Evolutionary conservation across 2,113 vertebrate genomes (phyloP), one percentile per base, ranked within the genome.

Genomic region (Rhabdomys dilectus): DNA sequence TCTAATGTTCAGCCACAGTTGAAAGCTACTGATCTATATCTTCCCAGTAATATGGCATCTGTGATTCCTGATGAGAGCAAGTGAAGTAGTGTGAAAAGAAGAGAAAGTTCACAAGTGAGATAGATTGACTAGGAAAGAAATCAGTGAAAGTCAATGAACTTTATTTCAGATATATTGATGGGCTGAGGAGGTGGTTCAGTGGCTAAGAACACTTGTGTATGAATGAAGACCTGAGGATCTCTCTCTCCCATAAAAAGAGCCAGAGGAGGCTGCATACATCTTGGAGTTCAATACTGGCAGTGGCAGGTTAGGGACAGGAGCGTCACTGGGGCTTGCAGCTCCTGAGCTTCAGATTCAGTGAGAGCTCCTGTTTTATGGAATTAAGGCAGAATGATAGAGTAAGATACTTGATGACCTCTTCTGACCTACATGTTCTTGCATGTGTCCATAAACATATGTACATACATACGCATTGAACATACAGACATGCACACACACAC

Each of bases 21-120:
- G 92, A 93, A 85, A 95, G 56, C 75, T 51, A 21, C 56, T 72
- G 88, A 39, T 56, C 91, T 93, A 3, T 85, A 88, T 92, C 51
- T 94, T 90, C 48, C 92, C 39, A 70, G 84, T 22, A 87, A 84
- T 24, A 68, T 4, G 60, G n/a, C 21, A 87, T 36, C 39, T 60
- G 24, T 4, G n/a, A 8, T 51, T 93, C 78, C 39, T 93, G 73
- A 16, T 66, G 60, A 78, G 89, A 89, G 15, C 62, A 48, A 72
- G n/a, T 42, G 39, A 92, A 86, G 31, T 77, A 36, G 72, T 34
- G 4, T 78, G 75, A 91, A 62, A 73, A 73, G 48, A 89, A 91
- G 78, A 75, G 12, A 48, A 73, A 53, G 13, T 62, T 96, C 56
- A 68, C 26, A 51, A 51, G 3, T 64, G 11, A 10, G 26, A 51